Evolutionary conservation across 2,113 vertebrate genomes (phyloP), one percentile per base, ranked within the genome.

Genomic region (Entelurus aequoreus): DNA sequence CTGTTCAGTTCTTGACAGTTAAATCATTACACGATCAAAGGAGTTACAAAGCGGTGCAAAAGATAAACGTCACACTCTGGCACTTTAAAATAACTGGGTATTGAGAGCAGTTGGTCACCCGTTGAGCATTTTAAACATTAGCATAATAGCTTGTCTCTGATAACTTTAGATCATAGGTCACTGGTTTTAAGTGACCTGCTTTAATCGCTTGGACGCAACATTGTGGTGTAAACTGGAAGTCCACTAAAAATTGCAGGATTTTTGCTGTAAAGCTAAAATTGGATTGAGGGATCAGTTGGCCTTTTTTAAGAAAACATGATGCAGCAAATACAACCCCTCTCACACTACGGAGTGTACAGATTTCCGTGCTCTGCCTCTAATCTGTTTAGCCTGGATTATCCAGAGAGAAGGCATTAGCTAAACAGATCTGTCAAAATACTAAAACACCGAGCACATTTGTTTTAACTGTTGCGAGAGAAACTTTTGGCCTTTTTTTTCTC

Each of bases 311-410:
- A 57, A 69, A 0, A 5, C 5, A 12, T 55, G 56, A 73, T 44
- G 38, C 28, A 48, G 56, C 14, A 13, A 68, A 76, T 42, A 8
- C 46, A 37, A 28, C 57, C 37, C 35, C 48, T 69, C 61, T 66
- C 60, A 61, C 56, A 69, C 58, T 46, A 59, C 28, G 1, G 40
- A 58, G 55, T 11, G 42, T 52, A 68, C 59, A 68, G 50, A 65
- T 76, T 69, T 62, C 63, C 35, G 66, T 48, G 63, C 68, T 71
- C 48, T 48, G 68, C 62, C 79, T 63, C 53, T 79, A 77, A 83
- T 68, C 71, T 51, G 60, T 80, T 84, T 77, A 84, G 74, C 65
- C 54, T 1, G 37, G 79, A 85, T 86, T 80, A 86, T 72, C 66
- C 69, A 59, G 54, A 60, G 71, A 55, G 60, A 66, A 48, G 64